These are phyloP conservation scores for Hormaphis cornu DNA, from an alignment of 1,140 invertebrate species.

Conservation along the genomic window DNA sequence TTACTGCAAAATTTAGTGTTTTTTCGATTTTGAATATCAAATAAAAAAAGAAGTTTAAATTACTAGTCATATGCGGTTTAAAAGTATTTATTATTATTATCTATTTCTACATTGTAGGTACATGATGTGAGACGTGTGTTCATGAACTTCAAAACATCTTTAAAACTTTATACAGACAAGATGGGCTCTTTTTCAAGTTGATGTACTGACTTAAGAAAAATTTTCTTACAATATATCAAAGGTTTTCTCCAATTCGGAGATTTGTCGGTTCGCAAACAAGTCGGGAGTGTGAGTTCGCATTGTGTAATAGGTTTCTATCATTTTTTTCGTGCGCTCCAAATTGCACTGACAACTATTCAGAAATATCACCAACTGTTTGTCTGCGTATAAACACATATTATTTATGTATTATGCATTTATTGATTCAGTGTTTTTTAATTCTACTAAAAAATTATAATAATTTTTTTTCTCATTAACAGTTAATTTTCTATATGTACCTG, in stretches of 20 bases:
- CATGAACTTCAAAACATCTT: no score
- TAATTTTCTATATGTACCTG: neutral
- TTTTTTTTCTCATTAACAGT: neutral
- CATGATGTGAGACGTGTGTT: no score
- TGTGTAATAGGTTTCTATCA: conserved; percentile 14
- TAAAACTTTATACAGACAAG: no score
- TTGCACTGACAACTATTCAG: conserved; percentile 23
- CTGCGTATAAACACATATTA: neutral
- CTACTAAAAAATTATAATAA: neutral
- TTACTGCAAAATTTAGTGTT: no score
- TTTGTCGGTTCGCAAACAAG: conserved; percentile 16
- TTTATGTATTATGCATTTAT: neutral
- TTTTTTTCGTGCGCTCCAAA: conserved; percentile 29
- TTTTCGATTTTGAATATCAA: no score
- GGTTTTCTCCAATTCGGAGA: conserved; percentile 26
- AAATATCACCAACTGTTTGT: conserved; percentile 29
- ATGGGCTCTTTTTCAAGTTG: neutral
- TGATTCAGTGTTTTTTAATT: neutral
- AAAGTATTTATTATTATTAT: no score
- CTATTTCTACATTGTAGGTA: no score
- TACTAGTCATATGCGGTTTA: no score
- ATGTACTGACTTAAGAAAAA: neutral
- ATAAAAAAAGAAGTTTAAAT: no score
- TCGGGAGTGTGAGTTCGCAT: conserved; percentile 27
- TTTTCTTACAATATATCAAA: conserved; percentile 27